Evolutionary conservation across 2,888 invertebrate species (phyloP), one percentile per base, ranked within the genome.

Genomic region (Rugalucina vietnamica): DNA sequence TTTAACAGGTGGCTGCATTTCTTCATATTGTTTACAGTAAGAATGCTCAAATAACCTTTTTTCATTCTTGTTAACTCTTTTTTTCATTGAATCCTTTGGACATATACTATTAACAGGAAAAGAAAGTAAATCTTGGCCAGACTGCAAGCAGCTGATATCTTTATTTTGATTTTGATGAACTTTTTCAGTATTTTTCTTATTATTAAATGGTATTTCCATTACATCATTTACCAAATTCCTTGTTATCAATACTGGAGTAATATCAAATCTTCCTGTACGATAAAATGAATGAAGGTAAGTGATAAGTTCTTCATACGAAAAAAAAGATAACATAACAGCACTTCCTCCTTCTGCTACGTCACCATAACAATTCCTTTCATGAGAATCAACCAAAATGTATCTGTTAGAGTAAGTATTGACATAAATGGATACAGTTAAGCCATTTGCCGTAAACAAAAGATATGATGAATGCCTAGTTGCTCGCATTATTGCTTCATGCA

Each of bases 361-460:
- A 2, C 78, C 78, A 5, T 36, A 1, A 49, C 3, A 21, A 69
- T 78, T 37, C 8, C 78, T 49, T 71, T 78, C 69, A 36, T 78
- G 78, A 1, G 71, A 79, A 36, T 60, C 79, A 79, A 79, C 72
- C 18, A 79, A 10, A 39, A 73, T 32, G 24, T n/a, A 79, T 3
- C 18, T 8, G 39, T 50, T 36, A 27, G 8, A 37, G 1, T 37
- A 3, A 10, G 21, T 27, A 21, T 36, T 32, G 4, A 72, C n/a
- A 65, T 73, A 73, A 12, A 73, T 32, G 29, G 57, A 54, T 8
- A 60, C 50, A 10, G 79, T 79, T 32, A 79, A 60, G n/a, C 34
- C 39, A 73, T 79, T 73, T 12, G 39, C 39, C 37, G 83, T 83
- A 8, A 79, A 71, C 36, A 82, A 49, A 27, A 74, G 34, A 24